Percentiles rank a stretch among this genome's conserved stretches.
Evolutionary conservation across 2,797 vertebrate genomes (phyloP).

Genomic region (Spheniscus humboldti): DNA sequence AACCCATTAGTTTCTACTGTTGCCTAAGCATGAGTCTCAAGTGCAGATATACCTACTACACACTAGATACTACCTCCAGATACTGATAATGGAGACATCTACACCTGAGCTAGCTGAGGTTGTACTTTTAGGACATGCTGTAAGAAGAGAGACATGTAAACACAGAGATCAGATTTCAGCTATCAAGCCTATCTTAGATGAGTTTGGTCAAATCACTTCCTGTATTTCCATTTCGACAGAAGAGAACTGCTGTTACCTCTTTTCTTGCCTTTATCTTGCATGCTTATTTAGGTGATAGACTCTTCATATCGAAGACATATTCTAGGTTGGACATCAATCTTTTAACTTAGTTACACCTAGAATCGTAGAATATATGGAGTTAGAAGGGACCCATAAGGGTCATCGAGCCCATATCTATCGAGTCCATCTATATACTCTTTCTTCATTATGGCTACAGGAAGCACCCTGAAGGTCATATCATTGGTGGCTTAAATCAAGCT

Average conservation of each 20-base stretch:
- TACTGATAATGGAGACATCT: background rate
- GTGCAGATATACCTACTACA: background rate
- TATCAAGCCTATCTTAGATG: background rate
- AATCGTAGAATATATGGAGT: background rate
- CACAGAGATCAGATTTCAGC: background rate
- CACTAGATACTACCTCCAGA: background rate
- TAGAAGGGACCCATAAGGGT: background rate
- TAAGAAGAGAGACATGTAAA: background rate
- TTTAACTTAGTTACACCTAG: background rate
- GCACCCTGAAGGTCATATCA: background rate
- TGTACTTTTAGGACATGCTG: background rate
- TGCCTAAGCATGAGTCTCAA: background rate
- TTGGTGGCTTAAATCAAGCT: background rate
- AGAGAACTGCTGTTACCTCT: background rate
- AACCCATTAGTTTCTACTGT: background rate
- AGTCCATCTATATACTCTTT: background rate
- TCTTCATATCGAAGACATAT: background rate
- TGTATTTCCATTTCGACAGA: background rate
- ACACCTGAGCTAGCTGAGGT: background rate
- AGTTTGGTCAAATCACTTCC: background rate
- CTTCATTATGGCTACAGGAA: background rate
- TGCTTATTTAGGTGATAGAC: background rate
- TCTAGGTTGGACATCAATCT: background rate
- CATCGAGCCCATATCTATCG: background rate
- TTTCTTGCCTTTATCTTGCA: background rate